Evolutionary conservation across 92 coral and sea anemone genomes (phyloP).

Genomic region (Muricea muricata): DNA sequence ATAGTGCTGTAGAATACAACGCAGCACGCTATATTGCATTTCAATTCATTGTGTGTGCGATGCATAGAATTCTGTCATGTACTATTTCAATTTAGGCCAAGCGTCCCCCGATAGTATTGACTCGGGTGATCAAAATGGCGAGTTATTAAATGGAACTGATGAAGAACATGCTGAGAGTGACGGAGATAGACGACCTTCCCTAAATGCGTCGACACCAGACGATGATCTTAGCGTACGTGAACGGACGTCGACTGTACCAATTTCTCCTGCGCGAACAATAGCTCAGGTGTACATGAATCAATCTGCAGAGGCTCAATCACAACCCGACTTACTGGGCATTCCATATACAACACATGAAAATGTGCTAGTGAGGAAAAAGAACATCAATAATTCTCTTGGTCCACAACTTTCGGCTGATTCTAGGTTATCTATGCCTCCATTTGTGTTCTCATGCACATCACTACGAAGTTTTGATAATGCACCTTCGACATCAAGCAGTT

Average conservation of each 20-base stretch:
- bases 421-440: constrained; percentile 31
- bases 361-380: constrained; percentile 20
- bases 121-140: background rate
- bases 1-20: too few species aligned
- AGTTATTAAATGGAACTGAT: constrained; percentile 8
- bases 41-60: too few species aligned
- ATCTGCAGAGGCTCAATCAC: constrained; percentile 20
- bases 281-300: constrained; percentile 1
- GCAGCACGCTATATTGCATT: too few species aligned
- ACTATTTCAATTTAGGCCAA: background rate
- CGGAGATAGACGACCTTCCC: constrained; percentile 27
- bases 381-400: background rate
- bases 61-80: background rate
- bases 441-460: constrained; percentile 22
- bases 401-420: background rate
- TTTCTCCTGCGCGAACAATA: background rate
- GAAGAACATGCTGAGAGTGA: constrained; percentile 12
- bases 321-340: constrained; percentile 31
- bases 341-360: constrained; percentile 29
- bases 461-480: constrained; percentile 20
- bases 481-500: constrained; percentile 23
- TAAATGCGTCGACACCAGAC: constrained; percentile 37
- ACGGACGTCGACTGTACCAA: constrained; percentile 32
- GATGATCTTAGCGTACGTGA: constrained; percentile 26
- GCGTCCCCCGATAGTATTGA: constrained; percentile 32